phyloP scores from a whole-genome alignment of 2,797 vertebrate species.

The Onychomys arenicola region DNA sequence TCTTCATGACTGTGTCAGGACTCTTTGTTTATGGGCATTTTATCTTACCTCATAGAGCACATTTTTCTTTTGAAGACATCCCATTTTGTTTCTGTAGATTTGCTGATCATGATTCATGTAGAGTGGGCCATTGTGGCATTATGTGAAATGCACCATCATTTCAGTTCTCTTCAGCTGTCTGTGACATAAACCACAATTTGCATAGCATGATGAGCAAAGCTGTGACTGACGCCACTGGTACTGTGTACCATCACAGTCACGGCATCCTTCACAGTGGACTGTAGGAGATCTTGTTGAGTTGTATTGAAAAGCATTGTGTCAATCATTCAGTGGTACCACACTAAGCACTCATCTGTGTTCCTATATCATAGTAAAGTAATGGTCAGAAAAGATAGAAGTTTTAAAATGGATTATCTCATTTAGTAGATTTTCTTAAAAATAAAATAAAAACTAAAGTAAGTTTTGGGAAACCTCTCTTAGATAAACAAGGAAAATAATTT shows the following conservation, averaged over 20 bases:
- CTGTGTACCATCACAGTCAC: background rate
- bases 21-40: background rate
- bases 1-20: background rate
- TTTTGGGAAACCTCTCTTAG: background rate
- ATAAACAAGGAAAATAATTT: slow-evolving; percentile 6
- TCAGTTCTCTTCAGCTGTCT: background rate
- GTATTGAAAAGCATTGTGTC: background rate
- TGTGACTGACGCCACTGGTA: background rate
- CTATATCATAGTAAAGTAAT: background rate
- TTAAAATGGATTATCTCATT: background rate
- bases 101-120: background rate
- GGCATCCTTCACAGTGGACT: background rate
- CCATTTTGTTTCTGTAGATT: background rate
- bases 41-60: background rate
- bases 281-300: background rate
- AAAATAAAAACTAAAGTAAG: background rate
- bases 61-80: slow-evolving; percentile 9
- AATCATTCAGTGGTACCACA: background rate
- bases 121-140: background rate
- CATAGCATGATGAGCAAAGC: background rate
- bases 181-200: background rate
- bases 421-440: background rate
- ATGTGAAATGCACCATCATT: background rate
- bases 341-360: background rate
- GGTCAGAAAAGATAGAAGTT: background rate